Evolutionary conservation across 2,888 invertebrate species (phyloP).

Genomic region (Chloroclysta siterata): DNA sequence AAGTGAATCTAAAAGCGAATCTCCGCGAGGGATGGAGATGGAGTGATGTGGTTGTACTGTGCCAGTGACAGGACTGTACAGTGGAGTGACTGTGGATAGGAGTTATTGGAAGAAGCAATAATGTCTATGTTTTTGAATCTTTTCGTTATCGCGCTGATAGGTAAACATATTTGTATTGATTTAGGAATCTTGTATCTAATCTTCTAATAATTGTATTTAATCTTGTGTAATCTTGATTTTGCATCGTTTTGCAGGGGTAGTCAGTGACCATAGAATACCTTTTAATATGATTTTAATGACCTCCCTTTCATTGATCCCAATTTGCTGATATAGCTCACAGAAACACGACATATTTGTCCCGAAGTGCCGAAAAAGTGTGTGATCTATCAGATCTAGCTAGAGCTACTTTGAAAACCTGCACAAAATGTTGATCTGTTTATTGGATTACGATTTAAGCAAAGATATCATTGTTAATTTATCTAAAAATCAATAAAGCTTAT

Average conservation of each 20-base stretch:
- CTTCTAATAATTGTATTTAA: too few species aligned
- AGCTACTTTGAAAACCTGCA: too few species aligned
- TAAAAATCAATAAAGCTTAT: conserved; percentile 13
- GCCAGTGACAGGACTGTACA: conserved; percentile 19
- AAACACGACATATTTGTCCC: too few species aligned
- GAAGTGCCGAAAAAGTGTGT: too few species aligned
- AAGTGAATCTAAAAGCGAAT: conserved; percentile 8
- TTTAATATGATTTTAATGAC: not conserved
- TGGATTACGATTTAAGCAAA: not conserved
- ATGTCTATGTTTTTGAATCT: conserved; percentile 24
- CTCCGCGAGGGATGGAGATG: conserved; percentile 9
- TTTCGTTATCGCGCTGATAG: conserved; percentile 28
- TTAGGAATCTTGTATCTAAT: not conserved
- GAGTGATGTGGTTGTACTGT: conserved; percentile 29
- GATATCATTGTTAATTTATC: conserved; percentile 13
- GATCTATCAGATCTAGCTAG: too few species aligned
- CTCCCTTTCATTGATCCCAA: not conserved
- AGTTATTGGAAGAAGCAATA: not conserved
- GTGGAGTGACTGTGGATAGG: conserved; percentile 21
- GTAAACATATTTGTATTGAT: conserved; percentile 22
- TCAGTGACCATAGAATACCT: too few species aligned
- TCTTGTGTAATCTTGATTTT: too few species aligned
- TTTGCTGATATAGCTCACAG: too few species aligned
- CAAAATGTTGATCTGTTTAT: too few species aligned
- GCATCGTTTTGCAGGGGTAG: not conserved